phyloP scores from a whole-genome alignment of 2,113 vertebrate genomes.

The Siniperca knerii region DNA sequence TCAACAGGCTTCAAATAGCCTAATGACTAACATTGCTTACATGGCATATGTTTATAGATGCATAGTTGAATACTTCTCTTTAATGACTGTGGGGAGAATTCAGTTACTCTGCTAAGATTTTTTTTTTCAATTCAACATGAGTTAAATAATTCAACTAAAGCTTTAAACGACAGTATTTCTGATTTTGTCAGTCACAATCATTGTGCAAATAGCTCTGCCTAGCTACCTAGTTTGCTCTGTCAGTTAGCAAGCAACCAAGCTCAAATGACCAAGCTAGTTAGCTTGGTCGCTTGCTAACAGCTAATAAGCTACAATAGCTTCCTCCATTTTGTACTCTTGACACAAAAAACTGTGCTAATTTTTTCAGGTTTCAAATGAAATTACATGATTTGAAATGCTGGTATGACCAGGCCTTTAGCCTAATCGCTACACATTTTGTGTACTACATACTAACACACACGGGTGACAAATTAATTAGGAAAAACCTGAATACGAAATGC shows the following conservation, averaged over 20 bases:
- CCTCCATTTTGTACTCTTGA: too few relatives aligned
- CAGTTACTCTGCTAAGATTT: background rate
- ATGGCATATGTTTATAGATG: background rate
- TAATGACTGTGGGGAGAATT: background rate
- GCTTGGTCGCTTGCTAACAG: background rate
- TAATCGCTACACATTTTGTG: too few relatives aligned
- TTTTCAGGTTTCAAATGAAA: too few relatives aligned
- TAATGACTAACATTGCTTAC: background rate
- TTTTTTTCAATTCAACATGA: background rate
- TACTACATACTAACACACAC: too few relatives aligned
- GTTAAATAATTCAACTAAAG: too few relatives aligned
- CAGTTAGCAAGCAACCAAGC: background rate
- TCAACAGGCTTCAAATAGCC: background rate
- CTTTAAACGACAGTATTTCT: too few relatives aligned
- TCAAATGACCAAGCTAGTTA: too few relatives aligned
- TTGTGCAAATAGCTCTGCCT: background rate
- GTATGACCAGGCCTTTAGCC: too few relatives aligned
- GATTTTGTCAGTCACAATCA: too few relatives aligned
- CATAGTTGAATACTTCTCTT: slow-evolving; percentile 1
- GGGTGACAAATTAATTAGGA: background rate
- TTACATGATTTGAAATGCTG: too few relatives aligned
- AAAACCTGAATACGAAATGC: background rate
- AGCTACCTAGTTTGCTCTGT: background rate
- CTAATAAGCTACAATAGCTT: too few relatives aligned
- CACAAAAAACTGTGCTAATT: too few relatives aligned